Conservation (phyloP, 2,888 invertebrate species). For the Plebejus argus region DNA sequence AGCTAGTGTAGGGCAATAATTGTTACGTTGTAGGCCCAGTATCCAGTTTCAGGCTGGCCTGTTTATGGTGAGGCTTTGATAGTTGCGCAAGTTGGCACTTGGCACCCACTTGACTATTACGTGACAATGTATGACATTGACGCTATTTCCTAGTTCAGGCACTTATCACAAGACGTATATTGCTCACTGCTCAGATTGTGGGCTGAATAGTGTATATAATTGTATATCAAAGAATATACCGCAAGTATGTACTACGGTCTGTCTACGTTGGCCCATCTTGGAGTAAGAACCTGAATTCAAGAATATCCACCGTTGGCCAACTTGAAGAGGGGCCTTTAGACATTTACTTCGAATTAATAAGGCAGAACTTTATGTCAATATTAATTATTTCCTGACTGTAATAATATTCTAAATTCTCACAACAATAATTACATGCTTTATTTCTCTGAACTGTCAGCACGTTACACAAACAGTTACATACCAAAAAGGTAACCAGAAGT, state of each 20-base stretch:
- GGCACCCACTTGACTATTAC: constrained; percentile 10
- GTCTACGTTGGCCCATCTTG: no score
- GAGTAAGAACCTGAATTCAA: no score
- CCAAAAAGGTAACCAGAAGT: constrained; percentile 26
- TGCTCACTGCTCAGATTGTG: neutral
- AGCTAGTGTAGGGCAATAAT: neutral
- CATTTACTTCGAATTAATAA: no score
- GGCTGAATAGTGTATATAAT: neutral
- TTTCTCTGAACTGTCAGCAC: neutral
- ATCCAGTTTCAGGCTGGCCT: constrained; percentile 5
- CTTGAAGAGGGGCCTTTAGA: no score
- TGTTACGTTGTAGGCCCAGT: neutral
- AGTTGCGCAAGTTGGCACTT: constrained; percentile 9
- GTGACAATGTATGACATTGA: constrained; percentile 10
- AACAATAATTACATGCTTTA: neutral
- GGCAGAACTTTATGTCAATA: no score
- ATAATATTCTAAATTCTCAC: neutral
- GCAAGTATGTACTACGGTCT: neutral
- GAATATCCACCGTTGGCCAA: no score
- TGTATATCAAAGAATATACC: neutral
- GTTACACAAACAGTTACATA: constrained; percentile 5
- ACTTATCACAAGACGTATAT: neutral
- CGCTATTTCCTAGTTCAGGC: neutral
- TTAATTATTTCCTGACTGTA: neutral
- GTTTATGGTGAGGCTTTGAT: constrained; percentile 4